A percentile compares a stretch with the other conserved stretches of the same genome.
Conservation (phyloP, 1,140 invertebrate species). For the Apis laboriosa region DNA sequence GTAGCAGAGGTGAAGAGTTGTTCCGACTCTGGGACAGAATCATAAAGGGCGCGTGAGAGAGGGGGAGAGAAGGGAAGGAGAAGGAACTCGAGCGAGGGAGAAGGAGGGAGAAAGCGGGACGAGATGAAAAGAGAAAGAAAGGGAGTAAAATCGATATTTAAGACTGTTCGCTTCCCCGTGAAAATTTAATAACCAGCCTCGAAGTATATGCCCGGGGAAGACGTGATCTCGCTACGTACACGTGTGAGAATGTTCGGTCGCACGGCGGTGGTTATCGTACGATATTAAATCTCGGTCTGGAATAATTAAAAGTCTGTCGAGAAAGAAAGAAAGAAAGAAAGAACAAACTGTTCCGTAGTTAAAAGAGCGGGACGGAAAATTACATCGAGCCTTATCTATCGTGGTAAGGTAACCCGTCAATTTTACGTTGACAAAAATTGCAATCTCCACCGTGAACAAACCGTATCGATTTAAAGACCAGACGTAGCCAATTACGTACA, state of each 20-base stretch:
- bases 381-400: slow-evolving; percentile 56
- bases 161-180: slow-evolving; percentile 70
- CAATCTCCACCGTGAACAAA: slow-evolving; percentile 17
- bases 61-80: not conserved
- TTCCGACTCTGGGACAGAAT: slow-evolving; percentile 41
- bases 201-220: slow-evolving; percentile 68
- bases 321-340: slow-evolving; percentile 27
- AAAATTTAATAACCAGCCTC: slow-evolving; percentile 77
- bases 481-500: no score
- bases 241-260: slow-evolving; percentile 71
- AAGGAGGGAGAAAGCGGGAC: not conserved
- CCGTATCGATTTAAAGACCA: no score
- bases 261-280: slow-evolving; percentile 61
- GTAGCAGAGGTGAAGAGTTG: slow-evolving; percentile 38
- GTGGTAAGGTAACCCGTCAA: slow-evolving; percentile 50
- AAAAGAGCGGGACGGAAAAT: slow-evolving; percentile 44
- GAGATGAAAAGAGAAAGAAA: slow-evolving; percentile 40
- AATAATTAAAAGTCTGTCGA: slow-evolving; percentile 75
- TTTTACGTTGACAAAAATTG: slow-evolving; percentile 54
- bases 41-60: slow-evolving; percentile 43
- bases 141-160: slow-evolving; percentile 72
- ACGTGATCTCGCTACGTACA: slow-evolving; percentile 66
- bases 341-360: slow-evolving; percentile 30
- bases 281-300: slow-evolving; percentile 75
- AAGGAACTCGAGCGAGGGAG: not conserved